Conservation (phyloP, 2,113 vertebrate genomes). For the Antechinus stuartii region DNA sequence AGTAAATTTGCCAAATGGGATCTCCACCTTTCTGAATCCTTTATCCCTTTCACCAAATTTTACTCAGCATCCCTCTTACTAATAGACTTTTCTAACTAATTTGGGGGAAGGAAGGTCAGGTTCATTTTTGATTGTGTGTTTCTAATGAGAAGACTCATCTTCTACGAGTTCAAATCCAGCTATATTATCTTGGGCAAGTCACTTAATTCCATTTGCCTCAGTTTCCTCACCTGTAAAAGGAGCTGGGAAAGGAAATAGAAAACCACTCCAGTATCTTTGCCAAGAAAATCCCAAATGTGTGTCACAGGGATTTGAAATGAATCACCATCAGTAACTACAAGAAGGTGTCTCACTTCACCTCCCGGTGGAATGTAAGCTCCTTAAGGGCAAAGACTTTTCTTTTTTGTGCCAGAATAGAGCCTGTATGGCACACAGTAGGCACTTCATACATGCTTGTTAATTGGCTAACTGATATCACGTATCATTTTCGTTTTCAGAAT, state of each 20-base stretch:
- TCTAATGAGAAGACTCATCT: not conserved
- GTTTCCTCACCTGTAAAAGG: not conserved
- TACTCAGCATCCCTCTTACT: not conserved
- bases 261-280: not conserved
- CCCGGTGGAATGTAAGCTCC: not conserved
- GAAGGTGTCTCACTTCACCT: not conserved
- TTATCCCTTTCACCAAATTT: not conserved
- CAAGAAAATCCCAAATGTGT: not conserved
- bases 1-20: not conserved
- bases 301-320: not conserved
- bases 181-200: too few species aligned
- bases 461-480: not conserved
- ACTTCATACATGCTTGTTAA: not conserved
- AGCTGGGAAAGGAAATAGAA: not conserved
- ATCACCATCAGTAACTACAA: not conserved
- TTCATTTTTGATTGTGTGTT: not conserved
- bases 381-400: not conserved
- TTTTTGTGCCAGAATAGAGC: not conserved
- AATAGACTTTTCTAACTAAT: not conserved
- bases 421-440: accelerated
- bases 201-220: not conserved
- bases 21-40: not conserved
- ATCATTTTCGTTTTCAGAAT: not conserved
- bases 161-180: too few species aligned
- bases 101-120: not conserved